Evolutionary conservation across 1,140 invertebrate species (phyloP).

Genomic region (Drosophila melanogaster): DNA sequence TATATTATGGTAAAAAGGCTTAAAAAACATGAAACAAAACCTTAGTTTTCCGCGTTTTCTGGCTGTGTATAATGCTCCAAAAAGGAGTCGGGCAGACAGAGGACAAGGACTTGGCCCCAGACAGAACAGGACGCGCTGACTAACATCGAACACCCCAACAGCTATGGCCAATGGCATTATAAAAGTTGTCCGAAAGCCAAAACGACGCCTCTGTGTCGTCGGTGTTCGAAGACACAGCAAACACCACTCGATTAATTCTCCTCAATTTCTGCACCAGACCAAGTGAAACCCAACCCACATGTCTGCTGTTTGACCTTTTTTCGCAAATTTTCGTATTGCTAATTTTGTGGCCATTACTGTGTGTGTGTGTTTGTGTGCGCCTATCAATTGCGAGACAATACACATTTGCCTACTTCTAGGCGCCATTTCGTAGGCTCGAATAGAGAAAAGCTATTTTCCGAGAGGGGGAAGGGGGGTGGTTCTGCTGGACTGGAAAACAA

Average conservation of each 20-base stretch:
- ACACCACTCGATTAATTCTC: conserved; percentile 17
- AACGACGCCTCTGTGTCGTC: conserved; percentile 43
- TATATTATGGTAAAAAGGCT: too few relatives aligned
- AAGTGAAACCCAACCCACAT: conserved; percentile 10
- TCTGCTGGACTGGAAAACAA: conserved; percentile 7
- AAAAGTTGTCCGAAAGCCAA: conserved; percentile 51
- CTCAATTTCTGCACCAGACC: conserved; percentile 41
- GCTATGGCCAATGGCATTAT: conserved; percentile 76
- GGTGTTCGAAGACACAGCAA: conserved; percentile 6
- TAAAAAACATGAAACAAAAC: too few relatives aligned
- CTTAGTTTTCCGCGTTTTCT: neutral
- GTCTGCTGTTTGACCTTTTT: conserved; percentile 73
- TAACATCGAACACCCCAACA: conserved; percentile 9
- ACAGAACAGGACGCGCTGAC: conserved; percentile 45
- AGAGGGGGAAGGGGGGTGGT: neutral
- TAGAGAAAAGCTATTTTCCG: conserved; percentile 24
- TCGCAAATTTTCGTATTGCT: conserved; percentile 41
- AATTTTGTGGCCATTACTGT: conserved; percentile 52
- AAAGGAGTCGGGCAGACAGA: conserved; percentile 17
- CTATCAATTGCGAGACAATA: conserved; percentile 54
- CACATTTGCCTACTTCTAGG: conserved; percentile 33
- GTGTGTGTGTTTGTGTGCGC: conserved; percentile 4
- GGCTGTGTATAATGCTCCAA: neutral
- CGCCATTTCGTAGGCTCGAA: conserved; percentile 46
- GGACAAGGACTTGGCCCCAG: conserved; percentile 51